These are phyloP conservation scores for Dicrurus megarhynchus DNA, from an alignment of 2,113 vertebrate species.

Conservation along the genomic window DNA sequence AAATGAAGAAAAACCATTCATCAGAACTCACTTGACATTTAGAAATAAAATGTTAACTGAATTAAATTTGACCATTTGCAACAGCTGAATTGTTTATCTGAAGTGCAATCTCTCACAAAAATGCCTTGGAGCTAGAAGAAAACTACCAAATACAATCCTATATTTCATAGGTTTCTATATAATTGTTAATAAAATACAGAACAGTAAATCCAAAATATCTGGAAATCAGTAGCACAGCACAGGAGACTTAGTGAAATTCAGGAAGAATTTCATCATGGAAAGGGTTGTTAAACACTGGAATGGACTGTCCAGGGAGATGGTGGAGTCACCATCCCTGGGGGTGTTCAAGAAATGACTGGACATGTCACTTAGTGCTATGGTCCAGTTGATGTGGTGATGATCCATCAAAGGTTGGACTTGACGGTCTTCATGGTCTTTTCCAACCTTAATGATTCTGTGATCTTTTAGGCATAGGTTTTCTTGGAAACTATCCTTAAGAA, in stretches of 20 bases:
- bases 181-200: neutral
- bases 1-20: neutral
- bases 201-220: neutral
- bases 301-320: neutral
- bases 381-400: neutral
- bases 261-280: neutral
- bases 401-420: neutral
- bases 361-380: neutral
- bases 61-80: neutral
- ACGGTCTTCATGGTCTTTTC: neutral
- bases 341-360: neutral
- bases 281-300: neutral
- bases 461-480: neutral
- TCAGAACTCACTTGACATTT: neutral
- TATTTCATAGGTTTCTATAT: neutral
- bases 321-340: neutral
- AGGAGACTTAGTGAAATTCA: neutral
- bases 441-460: neutral
- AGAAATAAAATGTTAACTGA: neutral
- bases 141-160: neutral
- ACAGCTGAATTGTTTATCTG: neutral
- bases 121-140: neutral
- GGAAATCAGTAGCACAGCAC: neutral
- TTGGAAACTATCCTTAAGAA: neutral
- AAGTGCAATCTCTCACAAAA: neutral